Percentiles rank a stretch among this genome's conserved stretches.
These are phyloP conservation scores for Ceratina japonica DNA, from an alignment of 1,140 invertebrate genomes.

Conservation along the genomic window DNA sequence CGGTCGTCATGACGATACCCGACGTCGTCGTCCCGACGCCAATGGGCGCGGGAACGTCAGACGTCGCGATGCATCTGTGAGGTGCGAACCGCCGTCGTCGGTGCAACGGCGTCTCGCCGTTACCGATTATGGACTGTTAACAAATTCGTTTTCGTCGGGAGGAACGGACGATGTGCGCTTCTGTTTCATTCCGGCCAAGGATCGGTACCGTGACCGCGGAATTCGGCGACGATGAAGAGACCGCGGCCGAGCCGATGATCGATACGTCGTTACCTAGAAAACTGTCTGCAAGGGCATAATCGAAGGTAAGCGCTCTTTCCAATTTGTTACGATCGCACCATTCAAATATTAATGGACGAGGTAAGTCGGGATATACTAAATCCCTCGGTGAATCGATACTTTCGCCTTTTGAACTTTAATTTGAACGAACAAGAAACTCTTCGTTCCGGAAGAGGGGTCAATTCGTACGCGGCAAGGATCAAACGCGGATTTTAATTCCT, in stretches of 20 bases:
- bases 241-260: slow-evolving; percentile 10
- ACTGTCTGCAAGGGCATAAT: slow-evolving; percentile 1
- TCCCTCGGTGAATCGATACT: no score
- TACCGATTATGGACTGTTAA: slow-evolving; percentile 33
- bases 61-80: slow-evolving; percentile 64
- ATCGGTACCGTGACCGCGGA: background rate
- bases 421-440: no score
- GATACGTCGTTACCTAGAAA: slow-evolving; percentile 22
- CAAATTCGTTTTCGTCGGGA: slow-evolving; percentile 8
- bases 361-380: no score
- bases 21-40: slow-evolving; percentile 40
- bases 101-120: slow-evolving; percentile 48
- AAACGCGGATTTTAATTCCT: background rate
- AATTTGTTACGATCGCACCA: background rate
- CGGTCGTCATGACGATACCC: slow-evolving; percentile 50
- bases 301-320: slow-evolving; percentile 16
- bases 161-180: background rate
- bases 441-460: no score
- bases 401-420: no score
- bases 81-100: slow-evolving; percentile 55
- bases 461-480: no score
- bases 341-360: no score
- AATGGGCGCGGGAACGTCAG: slow-evolving; percentile 60
- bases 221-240: background rate
- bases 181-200: no score